Conservation (phyloP, 2,888 invertebrate species). For the Leistus spinibarbis region DNA sequence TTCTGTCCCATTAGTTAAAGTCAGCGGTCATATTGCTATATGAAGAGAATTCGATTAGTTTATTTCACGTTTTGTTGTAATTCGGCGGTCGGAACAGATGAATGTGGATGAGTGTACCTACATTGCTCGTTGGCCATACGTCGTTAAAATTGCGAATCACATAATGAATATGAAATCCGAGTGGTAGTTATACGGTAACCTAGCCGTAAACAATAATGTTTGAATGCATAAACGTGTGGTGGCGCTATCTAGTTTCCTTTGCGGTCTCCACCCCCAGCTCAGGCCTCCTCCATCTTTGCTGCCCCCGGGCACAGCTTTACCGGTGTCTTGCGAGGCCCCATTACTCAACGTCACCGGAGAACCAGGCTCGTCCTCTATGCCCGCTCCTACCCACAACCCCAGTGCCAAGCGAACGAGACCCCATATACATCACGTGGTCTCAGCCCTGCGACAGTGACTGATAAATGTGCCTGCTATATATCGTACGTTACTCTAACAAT, state of each 20-base stretch:
- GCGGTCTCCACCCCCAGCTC: constrained; percentile 8
- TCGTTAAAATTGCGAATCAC: too few species aligned
- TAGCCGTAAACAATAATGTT: constrained; percentile 21
- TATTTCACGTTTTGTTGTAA: too few species aligned
- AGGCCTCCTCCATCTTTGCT: constrained; percentile 14
- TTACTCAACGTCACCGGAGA: constrained; percentile 14
- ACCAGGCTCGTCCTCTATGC: constrained; percentile 3
- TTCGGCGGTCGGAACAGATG: too few species aligned
- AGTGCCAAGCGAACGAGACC: constrained; percentile 6
- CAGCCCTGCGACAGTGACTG: constrained; percentile 32
- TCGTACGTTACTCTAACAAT: constrained; percentile 16
- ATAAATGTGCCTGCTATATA: constrained; percentile 9
- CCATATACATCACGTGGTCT: constrained; percentile 34
- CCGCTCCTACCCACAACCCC: background rate
- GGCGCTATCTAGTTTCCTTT: background rate
- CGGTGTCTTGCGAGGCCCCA: constrained; percentile 18
- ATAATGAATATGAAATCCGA: constrained; percentile 25
- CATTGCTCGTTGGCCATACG: too few species aligned
- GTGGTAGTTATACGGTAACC: background rate
- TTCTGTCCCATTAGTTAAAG: too few species aligned
- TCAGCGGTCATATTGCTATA: too few species aligned
- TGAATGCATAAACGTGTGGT: background rate
- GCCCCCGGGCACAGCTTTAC: constrained; percentile 11
- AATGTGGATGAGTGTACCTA: too few species aligned
- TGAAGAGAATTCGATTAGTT: too few species aligned